These are phyloP conservation scores for Platycheirus rosarum DNA, from an alignment of 2,888 invertebrate species.

Conservation along the genomic window DNA sequence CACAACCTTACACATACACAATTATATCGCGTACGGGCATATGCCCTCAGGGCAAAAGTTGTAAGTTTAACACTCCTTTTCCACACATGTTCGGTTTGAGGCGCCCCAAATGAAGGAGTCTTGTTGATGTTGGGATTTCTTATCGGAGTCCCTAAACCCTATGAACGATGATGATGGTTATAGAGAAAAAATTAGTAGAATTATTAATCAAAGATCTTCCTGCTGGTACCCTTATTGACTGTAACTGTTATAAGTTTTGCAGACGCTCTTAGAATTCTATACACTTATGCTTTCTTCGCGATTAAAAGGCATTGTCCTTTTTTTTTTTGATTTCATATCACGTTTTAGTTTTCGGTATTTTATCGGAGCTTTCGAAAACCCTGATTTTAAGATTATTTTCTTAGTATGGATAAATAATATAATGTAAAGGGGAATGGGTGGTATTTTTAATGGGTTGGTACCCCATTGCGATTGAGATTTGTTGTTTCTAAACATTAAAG, in stretches of 20 bases:
- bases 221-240: constrained; percentile 1
- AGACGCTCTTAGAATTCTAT: constrained; percentile 14
- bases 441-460: constrained; percentile 21
- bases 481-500: constrained; percentile 81
- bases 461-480: constrained; percentile 80
- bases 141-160: constrained; percentile 20
- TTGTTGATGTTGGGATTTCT: constrained; percentile 33
- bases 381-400: constrained; percentile 22
- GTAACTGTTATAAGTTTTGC: not conserved
- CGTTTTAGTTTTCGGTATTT: constrained; percentile 51
- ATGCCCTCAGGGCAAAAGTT: constrained; percentile 46
- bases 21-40: constrained; percentile 13
- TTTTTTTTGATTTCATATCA: constrained; percentile 60
- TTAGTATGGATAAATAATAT: not conserved
- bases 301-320: constrained; percentile 61
- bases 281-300: constrained; percentile 16
- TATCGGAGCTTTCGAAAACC: constrained; percentile 4
- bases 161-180: constrained; percentile 22
- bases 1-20: constrained; percentile 27
- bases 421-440: no score
- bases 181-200: constrained; percentile 59
- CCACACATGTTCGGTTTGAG: constrained; percentile 16
- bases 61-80: constrained; percentile 50
- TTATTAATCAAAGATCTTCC: constrained; percentile 70
- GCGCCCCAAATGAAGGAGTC: constrained; percentile 23